A percentile compares a stretch with the other conserved stretches of the same genome.
These are phyloP conservation scores for Crypturellus undulatus DNA, from an alignment of 2,113 vertebrate genomes.

Conservation along the genomic window DNA sequence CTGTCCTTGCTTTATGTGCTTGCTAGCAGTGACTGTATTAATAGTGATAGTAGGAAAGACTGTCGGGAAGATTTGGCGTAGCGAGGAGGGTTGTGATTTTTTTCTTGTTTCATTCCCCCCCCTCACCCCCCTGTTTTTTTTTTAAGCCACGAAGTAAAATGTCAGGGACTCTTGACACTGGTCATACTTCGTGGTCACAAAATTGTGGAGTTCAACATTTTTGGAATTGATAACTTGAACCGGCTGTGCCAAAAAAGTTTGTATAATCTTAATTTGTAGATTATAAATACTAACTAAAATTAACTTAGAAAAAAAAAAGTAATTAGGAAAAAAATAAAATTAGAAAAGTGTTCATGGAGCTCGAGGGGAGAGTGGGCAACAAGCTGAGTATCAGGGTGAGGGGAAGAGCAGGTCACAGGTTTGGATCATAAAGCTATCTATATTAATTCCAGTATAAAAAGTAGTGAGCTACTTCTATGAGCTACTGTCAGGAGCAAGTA, in stretches of 20 bases:
- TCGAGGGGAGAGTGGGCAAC: not conserved
- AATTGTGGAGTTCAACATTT: not conserved
- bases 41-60: not conserved
- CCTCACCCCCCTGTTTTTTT: no score
- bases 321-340: no score
- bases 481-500: no score
- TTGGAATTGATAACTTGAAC: not conserved
- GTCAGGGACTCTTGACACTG: not conserved
- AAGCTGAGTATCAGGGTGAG: not conserved
- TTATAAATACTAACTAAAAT: not conserved
- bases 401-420: accelerated
- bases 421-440: not conserved
- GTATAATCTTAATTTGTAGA: not conserved
- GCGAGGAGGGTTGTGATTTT: no score
- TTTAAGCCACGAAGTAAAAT: not conserved
- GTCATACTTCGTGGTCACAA: not conserved
- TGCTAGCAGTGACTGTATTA: not conserved
- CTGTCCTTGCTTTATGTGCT: not conserved
- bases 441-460: not conserved
- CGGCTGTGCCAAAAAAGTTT: not conserved
- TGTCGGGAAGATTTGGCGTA: not conserved
- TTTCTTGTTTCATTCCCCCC: no score
- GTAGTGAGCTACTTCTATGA: not conserved
- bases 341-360: accelerated
- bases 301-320: no score